Evolutionary conservation across 2,888 invertebrate species (phyloP), one percentile per base, ranked within the genome.

Genomic region (Tupiocoris notatus): DNA sequence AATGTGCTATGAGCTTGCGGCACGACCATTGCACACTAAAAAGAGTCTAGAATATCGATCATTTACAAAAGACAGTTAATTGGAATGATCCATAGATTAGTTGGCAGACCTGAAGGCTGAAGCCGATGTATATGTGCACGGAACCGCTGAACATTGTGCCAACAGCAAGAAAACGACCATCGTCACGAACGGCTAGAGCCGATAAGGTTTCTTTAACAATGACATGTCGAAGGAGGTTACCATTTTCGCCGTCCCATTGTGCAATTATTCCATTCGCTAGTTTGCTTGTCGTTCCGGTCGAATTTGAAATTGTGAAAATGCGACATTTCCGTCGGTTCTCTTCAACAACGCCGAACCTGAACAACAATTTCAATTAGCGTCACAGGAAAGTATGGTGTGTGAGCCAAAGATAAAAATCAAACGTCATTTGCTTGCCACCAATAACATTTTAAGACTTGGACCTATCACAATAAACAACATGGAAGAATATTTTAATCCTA

Each of bases 101-200:
- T n/a, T n/a, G n/a, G n/a, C 63, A 9, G 80, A 91, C 92, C 88
- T 95, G 94, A 82, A 98, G 87, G 85, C 94, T 97, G 84, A 95
- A 97, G 63, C 95, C 92, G 80, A 95, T 89, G 82, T 94, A 94
- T 80, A 98, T 92, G 80, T 93, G 91, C 16, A 98, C 93, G 81
- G 92, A 93, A 65, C 97, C 97, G 76, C 92, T 92, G 82, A 93
- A 93, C 93, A 97, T 96, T 58, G 95, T 95, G 7, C 97, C 98
- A 17, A 95, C 89, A 75, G 94, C 95, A 0, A 97, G 88, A 85
- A 94, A 98, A 77, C 93, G 87, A 0, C 98, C 98, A 86, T 98
- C 95, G 84, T 95, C 93, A 77, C 95, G 87, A 23, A 94, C 94
- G 0, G 95, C 92, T 79, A 96, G 86, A 17, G 95, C 93, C 1